Evolutionary conservation across 2,888 invertebrate species (phyloP).

Genomic region (Sipha maydis): DNA sequence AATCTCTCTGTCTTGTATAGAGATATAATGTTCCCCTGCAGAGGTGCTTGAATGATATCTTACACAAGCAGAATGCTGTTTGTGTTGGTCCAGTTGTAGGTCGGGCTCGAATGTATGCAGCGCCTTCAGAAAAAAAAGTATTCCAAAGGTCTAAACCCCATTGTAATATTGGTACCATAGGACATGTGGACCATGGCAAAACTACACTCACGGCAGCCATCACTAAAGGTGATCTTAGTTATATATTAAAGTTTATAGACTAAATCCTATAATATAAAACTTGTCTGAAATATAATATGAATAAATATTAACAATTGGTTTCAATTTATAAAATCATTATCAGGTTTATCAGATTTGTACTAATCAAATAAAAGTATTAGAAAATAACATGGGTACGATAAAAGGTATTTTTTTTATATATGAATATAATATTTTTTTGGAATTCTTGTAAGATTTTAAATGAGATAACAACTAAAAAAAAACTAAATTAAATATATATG

Average conservation of each 20-base stretch:
- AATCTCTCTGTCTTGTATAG: not conserved
- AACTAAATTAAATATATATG: no score
- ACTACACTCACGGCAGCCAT: constrained; percentile 98
- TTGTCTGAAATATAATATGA: no score
- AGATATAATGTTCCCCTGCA: constrained; percentile 52
- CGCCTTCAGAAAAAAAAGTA: constrained; percentile 78
- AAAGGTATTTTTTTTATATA: no score
- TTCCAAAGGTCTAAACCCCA: constrained; percentile 88
- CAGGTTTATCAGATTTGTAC: no score
- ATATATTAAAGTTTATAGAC: not conserved
- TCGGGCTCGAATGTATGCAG: constrained; percentile 42
- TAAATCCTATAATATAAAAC: no score
- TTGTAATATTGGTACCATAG: constrained; percentile 97
- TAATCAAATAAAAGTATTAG: no score
- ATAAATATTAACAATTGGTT: no score
- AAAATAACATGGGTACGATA: no score
- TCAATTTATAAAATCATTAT: no score
- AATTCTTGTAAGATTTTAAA: no score
- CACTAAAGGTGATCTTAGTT: constrained; percentile 75
- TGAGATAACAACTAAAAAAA: no score
- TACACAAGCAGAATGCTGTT: constrained; percentile 63
- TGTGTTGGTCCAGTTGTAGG: constrained; percentile 23
- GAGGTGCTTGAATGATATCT: constrained; percentile 20
- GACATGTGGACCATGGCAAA: constrained; percentile 98
- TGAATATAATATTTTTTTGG: no score